Percentiles rank a stretch among this genome's conserved stretches.
phyloP scores from a whole-genome alignment of 2,797 vertebrate species.

The Acridotheres tristis region DNA sequence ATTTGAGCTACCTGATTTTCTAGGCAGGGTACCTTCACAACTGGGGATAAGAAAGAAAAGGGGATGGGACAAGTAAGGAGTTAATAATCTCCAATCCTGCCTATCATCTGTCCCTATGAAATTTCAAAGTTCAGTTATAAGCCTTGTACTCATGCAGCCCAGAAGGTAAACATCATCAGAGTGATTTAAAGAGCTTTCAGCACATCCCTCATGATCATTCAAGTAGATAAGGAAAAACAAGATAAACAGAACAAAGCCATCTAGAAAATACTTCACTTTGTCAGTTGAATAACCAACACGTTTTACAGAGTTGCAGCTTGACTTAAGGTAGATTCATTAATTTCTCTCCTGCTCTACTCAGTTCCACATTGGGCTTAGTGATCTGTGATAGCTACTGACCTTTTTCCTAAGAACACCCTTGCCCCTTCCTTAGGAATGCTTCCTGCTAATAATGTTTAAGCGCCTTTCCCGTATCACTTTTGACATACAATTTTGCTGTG shows the following conservation, averaged over 20 bases:
- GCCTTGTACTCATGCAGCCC: background rate
- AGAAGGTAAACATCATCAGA: background rate
- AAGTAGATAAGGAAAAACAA: background rate
- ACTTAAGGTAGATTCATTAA: background rate
- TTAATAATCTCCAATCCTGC: background rate
- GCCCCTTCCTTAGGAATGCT: background rate
- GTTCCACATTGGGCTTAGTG: background rate
- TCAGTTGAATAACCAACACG: background rate
- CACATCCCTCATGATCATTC: background rate
- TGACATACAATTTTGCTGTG: background rate
- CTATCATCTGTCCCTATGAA: background rate
- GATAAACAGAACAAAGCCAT: background rate
- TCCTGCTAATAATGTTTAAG: background rate
- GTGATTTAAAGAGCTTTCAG: background rate
- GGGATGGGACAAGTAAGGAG: background rate
- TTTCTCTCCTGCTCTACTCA: background rate
- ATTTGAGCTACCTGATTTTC: background rate
- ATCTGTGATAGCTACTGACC: background rate
- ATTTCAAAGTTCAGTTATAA: constrained; percentile 16
- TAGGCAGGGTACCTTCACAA: background rate
- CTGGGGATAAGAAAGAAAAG: background rate
- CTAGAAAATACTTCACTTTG: background rate
- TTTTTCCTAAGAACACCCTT: background rate
- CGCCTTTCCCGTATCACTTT: background rate
- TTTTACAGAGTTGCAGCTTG: background rate